Evolutionary conservation across 2,888 invertebrate genomes (phyloP).

Genomic region (Tiphia femorata): DNA sequence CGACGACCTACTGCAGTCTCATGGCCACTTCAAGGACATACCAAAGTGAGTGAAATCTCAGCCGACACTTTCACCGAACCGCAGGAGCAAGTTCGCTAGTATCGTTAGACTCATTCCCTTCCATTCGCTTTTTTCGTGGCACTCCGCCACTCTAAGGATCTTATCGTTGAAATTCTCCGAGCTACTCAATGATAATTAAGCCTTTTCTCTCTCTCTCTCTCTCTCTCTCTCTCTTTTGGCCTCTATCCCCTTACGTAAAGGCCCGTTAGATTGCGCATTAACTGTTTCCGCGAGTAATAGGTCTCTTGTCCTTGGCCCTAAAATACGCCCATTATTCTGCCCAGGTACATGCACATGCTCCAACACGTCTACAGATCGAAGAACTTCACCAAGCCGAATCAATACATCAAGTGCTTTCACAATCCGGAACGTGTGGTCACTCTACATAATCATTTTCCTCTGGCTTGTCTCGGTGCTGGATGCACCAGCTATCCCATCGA

Average conservation of each 20-base stretch:
- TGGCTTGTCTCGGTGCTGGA: constrained; percentile 84
- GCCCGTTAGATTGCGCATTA: too few species aligned
- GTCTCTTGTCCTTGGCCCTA: too few species aligned
- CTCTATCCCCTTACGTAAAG: not conserved
- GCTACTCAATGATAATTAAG: too few species aligned
- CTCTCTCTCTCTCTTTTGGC: not conserved
- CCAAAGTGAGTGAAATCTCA: constrained; percentile 71
- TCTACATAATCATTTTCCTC: constrained; percentile 92
- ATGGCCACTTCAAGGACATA: constrained; percentile 84
- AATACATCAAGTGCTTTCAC: constrained; percentile 95
- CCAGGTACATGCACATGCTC: constrained; percentile 89
- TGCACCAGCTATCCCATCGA: constrained; percentile 90
- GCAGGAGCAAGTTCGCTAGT: too few species aligned
- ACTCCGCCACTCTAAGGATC: too few species aligned
- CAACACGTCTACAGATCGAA: constrained; percentile 91
- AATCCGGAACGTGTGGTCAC: constrained; percentile 90
- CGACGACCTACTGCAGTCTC: constrained; percentile 86
- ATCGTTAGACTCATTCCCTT: not conserved
- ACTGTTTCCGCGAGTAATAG: too few species aligned
- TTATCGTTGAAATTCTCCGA: too few species aligned
- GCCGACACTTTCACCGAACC: constrained; percentile 2
- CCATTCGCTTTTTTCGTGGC: not conserved
- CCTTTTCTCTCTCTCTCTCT: not conserved
- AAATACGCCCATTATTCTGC: too few species aligned
- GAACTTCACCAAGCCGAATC: constrained; percentile 93